Evolutionary conservation across 30 jellyfish, hydroid and myxozoan species (phyloP), one percentile per base, ranked within the genome.

Genomic region (Catostylus mosaicus): DNA sequence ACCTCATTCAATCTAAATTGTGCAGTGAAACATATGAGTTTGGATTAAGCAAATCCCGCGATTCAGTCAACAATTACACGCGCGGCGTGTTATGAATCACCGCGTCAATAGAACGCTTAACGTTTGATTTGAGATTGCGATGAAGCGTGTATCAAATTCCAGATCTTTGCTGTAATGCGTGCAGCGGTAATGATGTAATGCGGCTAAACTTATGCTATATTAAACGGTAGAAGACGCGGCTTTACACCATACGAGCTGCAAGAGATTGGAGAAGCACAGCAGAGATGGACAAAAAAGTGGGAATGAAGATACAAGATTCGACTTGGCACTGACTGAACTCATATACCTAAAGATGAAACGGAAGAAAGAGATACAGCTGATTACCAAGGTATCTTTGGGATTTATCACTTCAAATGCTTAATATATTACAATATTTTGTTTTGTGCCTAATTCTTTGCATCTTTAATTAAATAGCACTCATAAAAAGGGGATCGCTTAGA

Each of bases 111-210:
- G 80, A 68, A 35, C 1, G 40, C 33, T 24, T 10, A 24, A 38
- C 65, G 33, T 27, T 29, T 18, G 34, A 46, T 11, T 45, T 65
- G 29, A 34, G 0, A 12, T 54, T 19, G 77, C 70, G 84, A 46
- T 50, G 67, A 52, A 81, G 91, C 91, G 85, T 35, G 73, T 20
- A 68, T 56, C 84, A 45, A 81, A 81, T 66, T 81, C 91, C 91
- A 69, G 79, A 52, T 30, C 77, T 67, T 67, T 81, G 91, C 73
- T 20, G 91, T 81, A 81, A 81, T 81, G 91, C 38, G 83, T 65
- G 84, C 77, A 68, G 77, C 38, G 45, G 43, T 47, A 23, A 79
- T 79, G 89, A 79, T 63, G 89, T 79, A 79, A 79, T 79, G 89
- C 57, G 38, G 38, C 11, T 27, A 3, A 6, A 7, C 10, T 1